These are phyloP conservation scores for Hypselothyrea guttata DNA, from an alignment of 2,888 invertebrate species.

Conservation along the genomic window DNA sequence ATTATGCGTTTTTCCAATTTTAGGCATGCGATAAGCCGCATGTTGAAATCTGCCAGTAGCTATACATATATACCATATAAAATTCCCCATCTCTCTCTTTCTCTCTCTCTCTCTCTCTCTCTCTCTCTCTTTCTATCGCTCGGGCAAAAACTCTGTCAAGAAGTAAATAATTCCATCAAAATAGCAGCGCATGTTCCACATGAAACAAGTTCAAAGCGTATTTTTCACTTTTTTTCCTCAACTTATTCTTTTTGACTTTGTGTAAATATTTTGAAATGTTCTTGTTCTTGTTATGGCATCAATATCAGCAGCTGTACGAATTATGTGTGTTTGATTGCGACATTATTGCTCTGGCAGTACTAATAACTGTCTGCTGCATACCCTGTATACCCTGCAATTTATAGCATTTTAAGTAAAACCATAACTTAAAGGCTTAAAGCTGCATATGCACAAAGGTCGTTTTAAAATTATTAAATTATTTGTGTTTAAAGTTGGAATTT, in stretches of 20 bases:
- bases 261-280: conserved; percentile 51
- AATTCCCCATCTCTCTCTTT: too few relatives aligned
- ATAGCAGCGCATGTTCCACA: conserved; percentile 17
- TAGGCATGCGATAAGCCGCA: conserved; percentile 47
- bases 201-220: conserved; percentile 48
- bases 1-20: conserved; percentile 53
- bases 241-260: not conserved
- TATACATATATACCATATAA: too few relatives aligned
- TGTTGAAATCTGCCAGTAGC: conserved; percentile 39
- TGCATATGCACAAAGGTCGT: too few relatives aligned
- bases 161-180: conserved; percentile 42
- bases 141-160: conserved; percentile 20
- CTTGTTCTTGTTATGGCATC: conserved; percentile 32
- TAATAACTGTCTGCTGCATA: not conserved
- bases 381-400: too few relatives aligned
- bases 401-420: too few relatives aligned
- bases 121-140: too few relatives aligned
- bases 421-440: too few relatives aligned
- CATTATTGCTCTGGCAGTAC: conserved; percentile 9
- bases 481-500: too few relatives aligned
- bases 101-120: too few relatives aligned
- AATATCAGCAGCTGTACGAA: conserved; percentile 29
- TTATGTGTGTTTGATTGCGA: conserved; percentile 32
- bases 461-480: too few relatives aligned
- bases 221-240: conserved; percentile 14